Evolutionary conservation across 2,797 vertebrate species (phyloP).

Genomic region (Myotis planiceps): DNA sequence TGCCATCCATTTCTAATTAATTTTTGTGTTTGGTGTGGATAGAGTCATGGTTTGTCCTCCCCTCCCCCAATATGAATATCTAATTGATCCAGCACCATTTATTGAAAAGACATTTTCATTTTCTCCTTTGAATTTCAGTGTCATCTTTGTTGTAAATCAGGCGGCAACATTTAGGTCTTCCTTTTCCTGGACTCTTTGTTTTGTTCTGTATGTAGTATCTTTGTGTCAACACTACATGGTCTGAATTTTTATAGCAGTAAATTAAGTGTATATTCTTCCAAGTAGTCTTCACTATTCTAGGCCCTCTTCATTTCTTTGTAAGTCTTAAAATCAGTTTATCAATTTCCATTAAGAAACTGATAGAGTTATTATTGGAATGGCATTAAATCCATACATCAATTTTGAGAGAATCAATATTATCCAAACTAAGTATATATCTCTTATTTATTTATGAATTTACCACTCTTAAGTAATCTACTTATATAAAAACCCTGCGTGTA

Average conservation of each 20-base stretch:
- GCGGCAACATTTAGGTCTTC: background rate
- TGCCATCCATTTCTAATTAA: conserved; percentile 29
- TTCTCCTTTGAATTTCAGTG: conserved; percentile 6
- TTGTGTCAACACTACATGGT: background rate
- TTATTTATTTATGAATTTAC: conserved; percentile 14
- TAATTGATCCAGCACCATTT: background rate
- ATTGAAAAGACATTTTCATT: conserved; percentile 11
- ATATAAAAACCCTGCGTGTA: no score
- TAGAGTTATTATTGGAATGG: conserved; percentile 29
- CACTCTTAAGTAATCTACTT: background rate
- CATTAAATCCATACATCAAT: background rate
- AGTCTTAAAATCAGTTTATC: background rate
- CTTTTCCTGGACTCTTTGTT: background rate
- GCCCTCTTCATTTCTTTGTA: background rate
- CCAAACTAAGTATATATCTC: background rate
- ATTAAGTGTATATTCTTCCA: background rate
- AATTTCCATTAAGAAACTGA: background rate
- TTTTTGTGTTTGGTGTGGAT: conserved; percentile 3
- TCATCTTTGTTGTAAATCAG: background rate
- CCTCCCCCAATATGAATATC: background rate
- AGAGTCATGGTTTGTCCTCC: background rate
- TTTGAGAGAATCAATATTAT: background rate
- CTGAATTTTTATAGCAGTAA: background rate
- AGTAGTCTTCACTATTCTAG: background rate
- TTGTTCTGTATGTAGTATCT: background rate